Conservation (phyloP, 2,113 vertebrate genomes). For the Nipponia nippon region DNA sequence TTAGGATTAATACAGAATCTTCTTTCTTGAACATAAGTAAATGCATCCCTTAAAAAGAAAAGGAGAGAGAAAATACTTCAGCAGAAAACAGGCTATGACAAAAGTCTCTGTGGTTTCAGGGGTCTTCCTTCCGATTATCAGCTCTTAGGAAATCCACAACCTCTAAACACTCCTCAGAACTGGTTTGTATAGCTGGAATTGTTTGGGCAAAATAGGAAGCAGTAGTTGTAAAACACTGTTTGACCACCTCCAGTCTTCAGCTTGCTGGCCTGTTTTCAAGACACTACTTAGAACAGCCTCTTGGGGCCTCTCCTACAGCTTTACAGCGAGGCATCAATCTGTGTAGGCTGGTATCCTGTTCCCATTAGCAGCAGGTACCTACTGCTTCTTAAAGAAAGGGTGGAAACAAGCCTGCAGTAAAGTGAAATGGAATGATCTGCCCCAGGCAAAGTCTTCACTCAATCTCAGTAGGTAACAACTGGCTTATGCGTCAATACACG, state of each 20-base stretch:
- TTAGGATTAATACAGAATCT: conserved; percentile 99
- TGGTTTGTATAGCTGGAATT: background rate
- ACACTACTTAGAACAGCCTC: background rate
- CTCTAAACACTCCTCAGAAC: background rate
- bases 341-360: background rate
- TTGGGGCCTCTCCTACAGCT: background rate
- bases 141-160: background rate
- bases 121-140: background rate
- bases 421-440: background rate
- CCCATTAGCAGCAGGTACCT: background rate
- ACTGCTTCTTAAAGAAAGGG: background rate
- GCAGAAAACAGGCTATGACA: background rate
- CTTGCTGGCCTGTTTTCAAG: background rate
- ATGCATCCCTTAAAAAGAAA: conserved; percentile 84
- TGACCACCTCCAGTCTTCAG: background rate
- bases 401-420: background rate
- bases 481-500: background rate
- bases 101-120: background rate
- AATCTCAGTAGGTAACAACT: background rate
- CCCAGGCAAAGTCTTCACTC: background rate
- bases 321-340: background rate
- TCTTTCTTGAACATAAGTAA: conserved; percentile 97
- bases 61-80: background rate
- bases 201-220: background rate
- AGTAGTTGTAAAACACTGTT: background rate